Conservation (phyloP, 1,140 invertebrate species). For the Formica selysi region DNA sequence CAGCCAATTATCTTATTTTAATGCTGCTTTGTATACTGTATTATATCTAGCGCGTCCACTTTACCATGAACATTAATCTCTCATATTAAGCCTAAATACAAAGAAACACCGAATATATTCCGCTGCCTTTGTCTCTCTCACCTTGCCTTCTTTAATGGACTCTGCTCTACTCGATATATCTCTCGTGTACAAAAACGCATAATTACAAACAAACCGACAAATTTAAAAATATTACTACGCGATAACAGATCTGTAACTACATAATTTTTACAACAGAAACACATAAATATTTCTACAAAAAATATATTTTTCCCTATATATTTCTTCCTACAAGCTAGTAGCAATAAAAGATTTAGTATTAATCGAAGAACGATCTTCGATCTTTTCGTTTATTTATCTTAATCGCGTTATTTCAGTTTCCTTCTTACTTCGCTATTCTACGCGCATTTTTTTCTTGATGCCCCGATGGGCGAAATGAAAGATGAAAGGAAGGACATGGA, state of each 20-base stretch:
- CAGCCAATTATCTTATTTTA: slow-evolving; percentile 81
- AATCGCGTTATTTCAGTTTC: slow-evolving; percentile 1
- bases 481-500: slow-evolving; percentile 6
- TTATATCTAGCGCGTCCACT: slow-evolving; percentile 41
- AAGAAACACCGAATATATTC: slow-evolving; percentile 1
- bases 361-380: not conserved
- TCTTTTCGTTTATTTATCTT: slow-evolving; percentile 7
- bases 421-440: not conserved
- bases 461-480: not conserved
- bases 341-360: not conserved
- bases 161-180: slow-evolving; percentile 1
- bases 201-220: slow-evolving; percentile 13
- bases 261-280: not conserved
- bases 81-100: slow-evolving; percentile 30
- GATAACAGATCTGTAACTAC: not conserved
- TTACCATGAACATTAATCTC: slow-evolving; percentile 36
- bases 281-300: not conserved
- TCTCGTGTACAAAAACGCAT: slow-evolving; percentile 19
- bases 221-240: not conserved
- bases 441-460: not conserved
- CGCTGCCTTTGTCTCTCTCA: slow-evolving; percentile 16
- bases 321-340: slow-evolving; percentile 2
- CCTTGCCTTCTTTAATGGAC: slow-evolving; percentile 2
- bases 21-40: slow-evolving; percentile 57
- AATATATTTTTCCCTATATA: slow-evolving; percentile 7